Conservation (phyloP, 2,797 vertebrate species). For the Catamblyrhynchus diadema region DNA sequence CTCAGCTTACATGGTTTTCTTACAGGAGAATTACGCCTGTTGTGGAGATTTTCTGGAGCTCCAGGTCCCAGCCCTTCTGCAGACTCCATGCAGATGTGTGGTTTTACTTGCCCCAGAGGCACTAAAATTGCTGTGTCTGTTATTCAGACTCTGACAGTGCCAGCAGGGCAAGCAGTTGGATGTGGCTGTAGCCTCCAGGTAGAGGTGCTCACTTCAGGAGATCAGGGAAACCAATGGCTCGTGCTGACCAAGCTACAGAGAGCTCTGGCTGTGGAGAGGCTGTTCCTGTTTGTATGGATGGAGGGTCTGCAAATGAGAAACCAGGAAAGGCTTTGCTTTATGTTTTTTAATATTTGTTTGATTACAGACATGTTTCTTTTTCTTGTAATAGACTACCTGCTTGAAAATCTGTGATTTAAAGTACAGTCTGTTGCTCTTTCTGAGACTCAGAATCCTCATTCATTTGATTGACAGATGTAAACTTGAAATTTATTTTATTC, state of each 20-base stretch:
- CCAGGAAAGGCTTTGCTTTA: not conserved
- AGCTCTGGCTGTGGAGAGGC: not conserved
- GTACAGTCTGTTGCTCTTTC: not conserved
- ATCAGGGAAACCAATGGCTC: not conserved
- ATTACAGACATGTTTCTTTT: not conserved
- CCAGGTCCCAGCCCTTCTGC: not conserved
- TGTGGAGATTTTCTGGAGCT: not conserved
- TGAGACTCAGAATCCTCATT: not conserved
- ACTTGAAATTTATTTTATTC: constrained; percentile 2
- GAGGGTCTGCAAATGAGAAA: not conserved
- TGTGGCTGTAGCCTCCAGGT: fast-evolving
- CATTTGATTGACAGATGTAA: not conserved
- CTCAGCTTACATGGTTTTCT: not conserved
- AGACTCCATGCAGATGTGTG: not conserved
- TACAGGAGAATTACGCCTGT: not conserved
- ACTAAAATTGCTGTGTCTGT: not conserved
- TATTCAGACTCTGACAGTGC: not conserved
- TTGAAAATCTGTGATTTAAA: not conserved
- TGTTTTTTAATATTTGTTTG: not conserved
- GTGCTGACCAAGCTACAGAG: not conserved
- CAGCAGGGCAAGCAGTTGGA: not conserved
- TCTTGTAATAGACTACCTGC: not conserved
- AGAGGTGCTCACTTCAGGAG: not conserved
- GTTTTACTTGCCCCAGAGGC: not conserved
- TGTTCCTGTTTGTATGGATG: not conserved